These are phyloP conservation scores for Drosophila kikkawai DNA, from an alignment of 1,140 invertebrate genomes.

Conservation along the genomic window DNA sequence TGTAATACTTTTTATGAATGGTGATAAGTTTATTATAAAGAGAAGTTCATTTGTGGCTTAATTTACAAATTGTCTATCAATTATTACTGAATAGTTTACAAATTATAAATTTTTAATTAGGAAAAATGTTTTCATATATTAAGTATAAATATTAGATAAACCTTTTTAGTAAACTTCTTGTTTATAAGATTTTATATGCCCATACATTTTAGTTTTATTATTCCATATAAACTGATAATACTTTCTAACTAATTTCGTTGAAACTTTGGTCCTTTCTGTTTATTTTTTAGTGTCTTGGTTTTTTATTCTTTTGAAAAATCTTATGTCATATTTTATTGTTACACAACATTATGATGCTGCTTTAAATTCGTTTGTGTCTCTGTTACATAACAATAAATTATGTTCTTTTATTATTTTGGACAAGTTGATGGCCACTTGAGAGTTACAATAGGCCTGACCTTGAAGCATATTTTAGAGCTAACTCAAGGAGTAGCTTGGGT, in stretches of 20 bases:
- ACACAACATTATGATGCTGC: slow-evolving; percentile 12
- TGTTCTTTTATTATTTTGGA: slow-evolving; percentile 28
- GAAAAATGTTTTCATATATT: neutral
- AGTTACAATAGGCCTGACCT: slow-evolving; percentile 30
- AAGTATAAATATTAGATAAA: neutral
- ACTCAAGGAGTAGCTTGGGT: neutral
- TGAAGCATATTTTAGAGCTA: slow-evolving; percentile 2
- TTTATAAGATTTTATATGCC: neutral
- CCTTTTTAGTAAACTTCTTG: too few relatives aligned
- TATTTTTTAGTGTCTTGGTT: slow-evolving; percentile 5
- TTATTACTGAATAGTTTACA: neutral
- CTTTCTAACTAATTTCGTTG: neutral
- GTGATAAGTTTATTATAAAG: neutral
- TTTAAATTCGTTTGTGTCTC: slow-evolving; percentile 29
- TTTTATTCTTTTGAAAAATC: slow-evolving; percentile 2
- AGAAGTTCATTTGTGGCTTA: neutral
- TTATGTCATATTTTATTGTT: slow-evolving; percentile 15
- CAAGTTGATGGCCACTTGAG: slow-evolving; percentile 30
- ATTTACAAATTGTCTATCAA: neutral
- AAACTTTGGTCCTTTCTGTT: neutral
- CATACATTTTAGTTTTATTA: neutral
- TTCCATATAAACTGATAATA: neutral
- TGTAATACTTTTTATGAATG: neutral
- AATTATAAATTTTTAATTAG: too few relatives aligned
- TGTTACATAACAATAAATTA: slow-evolving; percentile 37